Percentiles rank a stretch among this genome's conserved stretches.
Conservation (phyloP, 2,888 invertebrate species). For the Acleris laterana region DNA sequence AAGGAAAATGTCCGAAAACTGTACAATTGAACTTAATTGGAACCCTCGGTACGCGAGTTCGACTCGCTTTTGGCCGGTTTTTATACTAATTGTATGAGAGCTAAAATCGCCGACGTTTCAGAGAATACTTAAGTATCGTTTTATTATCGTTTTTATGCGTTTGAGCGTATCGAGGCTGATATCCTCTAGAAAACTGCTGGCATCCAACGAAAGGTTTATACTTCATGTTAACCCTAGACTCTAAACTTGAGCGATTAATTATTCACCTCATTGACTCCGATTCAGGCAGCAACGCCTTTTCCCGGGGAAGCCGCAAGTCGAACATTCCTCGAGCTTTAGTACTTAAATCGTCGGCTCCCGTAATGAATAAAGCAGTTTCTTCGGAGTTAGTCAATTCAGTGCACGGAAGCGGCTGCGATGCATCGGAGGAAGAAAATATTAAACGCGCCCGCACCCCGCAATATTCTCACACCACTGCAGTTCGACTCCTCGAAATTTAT, state of each 20-base stretch:
- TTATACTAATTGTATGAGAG: too few relatives aligned
- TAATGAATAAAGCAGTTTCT: constrained; percentile 38
- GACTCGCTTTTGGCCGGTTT: too few relatives aligned
- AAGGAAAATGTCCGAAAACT: too few relatives aligned
- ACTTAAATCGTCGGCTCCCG: constrained; percentile 31
- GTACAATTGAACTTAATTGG: too few relatives aligned
- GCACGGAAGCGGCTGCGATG: constrained; percentile 37
- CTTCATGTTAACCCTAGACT: constrained; percentile 5
- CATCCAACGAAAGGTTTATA: neutral
- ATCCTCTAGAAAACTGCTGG: neutral
- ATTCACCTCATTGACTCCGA: constrained; percentile 32
- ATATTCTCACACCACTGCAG: constrained; percentile 39
- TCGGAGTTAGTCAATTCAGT: constrained; percentile 37
- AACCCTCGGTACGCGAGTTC: too few relatives aligned
- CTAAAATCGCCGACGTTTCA: too few relatives aligned
- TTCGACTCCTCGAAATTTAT: constrained; percentile 43
- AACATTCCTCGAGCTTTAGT: constrained; percentile 31
- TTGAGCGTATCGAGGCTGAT: too few relatives aligned
- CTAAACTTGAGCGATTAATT: constrained; percentile 23
- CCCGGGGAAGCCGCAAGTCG: constrained; percentile 33
- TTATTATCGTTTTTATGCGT: too few relatives aligned
- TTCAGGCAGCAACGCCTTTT: constrained; percentile 17
- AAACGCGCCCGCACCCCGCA: constrained; percentile 42
- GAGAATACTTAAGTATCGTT: too few relatives aligned
- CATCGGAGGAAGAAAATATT: constrained; percentile 41